These are phyloP conservation scores for Ranitomeya imitator DNA, from an alignment of 2,113 vertebrate species.

Conservation along the genomic window DNA sequence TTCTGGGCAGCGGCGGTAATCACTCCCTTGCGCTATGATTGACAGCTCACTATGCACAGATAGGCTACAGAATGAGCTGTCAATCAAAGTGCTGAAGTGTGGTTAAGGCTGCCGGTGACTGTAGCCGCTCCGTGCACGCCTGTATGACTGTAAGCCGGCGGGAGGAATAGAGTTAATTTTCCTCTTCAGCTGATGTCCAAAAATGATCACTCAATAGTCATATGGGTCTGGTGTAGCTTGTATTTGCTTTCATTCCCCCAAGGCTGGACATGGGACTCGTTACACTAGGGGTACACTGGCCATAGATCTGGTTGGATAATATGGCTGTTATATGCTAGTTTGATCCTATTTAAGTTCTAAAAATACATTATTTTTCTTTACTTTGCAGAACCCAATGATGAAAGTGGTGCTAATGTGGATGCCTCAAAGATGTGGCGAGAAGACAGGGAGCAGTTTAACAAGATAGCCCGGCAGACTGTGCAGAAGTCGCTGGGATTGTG, in stretches of 20 bases:
- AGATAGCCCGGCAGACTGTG: constrained; percentile 89
- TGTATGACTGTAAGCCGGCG: too few species aligned
- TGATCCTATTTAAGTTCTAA: not conserved
- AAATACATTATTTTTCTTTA: not conserved
- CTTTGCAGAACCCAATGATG: constrained; percentile 90
- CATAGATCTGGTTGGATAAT: not conserved
- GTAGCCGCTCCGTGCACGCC: too few species aligned
- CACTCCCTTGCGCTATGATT: too few species aligned
- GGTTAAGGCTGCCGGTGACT: too few species aligned
- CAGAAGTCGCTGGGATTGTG: constrained; percentile 92
- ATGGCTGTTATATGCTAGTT: not conserved
- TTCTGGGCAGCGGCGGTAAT: too few species aligned
- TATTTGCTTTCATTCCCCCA: not conserved
- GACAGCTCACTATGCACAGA: too few species aligned
- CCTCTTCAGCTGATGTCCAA: not conserved
- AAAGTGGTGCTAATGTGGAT: constrained; percentile 93
- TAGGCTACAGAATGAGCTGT: too few species aligned
- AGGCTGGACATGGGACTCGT: not conserved
- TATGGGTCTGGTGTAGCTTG: not conserved
- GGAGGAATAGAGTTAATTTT: too few species aligned
- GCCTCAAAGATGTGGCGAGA: constrained; percentile 99
- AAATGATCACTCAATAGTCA: not conserved
- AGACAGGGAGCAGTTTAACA: constrained; percentile 90
- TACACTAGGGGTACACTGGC: not conserved
- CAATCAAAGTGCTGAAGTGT: too few species aligned